Base-by-base conservation (phyloP, 1,140 invertebrate species). In the Pinna nobilis region DNA sequence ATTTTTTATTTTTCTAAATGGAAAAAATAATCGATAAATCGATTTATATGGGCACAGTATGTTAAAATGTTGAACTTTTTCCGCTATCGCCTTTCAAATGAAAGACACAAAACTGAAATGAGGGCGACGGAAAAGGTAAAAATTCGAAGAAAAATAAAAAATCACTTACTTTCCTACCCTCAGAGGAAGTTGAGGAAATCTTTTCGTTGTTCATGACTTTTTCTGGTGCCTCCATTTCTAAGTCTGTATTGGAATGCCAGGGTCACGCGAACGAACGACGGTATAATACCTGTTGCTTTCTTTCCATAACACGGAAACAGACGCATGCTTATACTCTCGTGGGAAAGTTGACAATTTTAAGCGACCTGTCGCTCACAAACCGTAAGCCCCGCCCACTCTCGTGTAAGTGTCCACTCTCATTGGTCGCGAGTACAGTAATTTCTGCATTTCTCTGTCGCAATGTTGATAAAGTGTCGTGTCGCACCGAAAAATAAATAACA, bases 91-190 rank as follows among this genome's bases (percentile, higher is more conserved):
- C n/a, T n/a, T n/a, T n/a, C n/a, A n/a, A n/a, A n/a, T n/a, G n/a
- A n/a, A n/a, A n/a, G n/a, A n/a, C n/a, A n/a, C n/a, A n/a, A n/a
- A n/a, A n/a, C n/a, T n/a, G n/a, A n/a, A n/a, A n/a, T n/a, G n/a
- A n/a, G n/a, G n/a, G n/a, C n/a, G n/a, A n/a, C n/a, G n/a, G n/a
- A n/a, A n/a, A n/a, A n/a, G 9, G 5, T 20, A 55, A 55, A 55
- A 28, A 20, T 18, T 23, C 3, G 13, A 33, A 47, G n/a, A 55
- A 6, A 15, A 11, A 35, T 57, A 68, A 60, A 44, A 9, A 5
- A 53, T 20, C 50, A 49, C 70, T 67, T 63, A 74, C 77, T 66
- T 74, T 79, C 49, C 77, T 35, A 23, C 51, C 63, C 47, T 78
- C 77, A 0, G 69, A 53, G 18, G 66, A 55, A 25, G 74, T 73